Evolutionary conservation across 37 sponge, comb jelly and placozoan genomes (phyloP), one percentile per base, ranked within the genome.

Genomic region (Aphrocallistes beatrix): DNA sequence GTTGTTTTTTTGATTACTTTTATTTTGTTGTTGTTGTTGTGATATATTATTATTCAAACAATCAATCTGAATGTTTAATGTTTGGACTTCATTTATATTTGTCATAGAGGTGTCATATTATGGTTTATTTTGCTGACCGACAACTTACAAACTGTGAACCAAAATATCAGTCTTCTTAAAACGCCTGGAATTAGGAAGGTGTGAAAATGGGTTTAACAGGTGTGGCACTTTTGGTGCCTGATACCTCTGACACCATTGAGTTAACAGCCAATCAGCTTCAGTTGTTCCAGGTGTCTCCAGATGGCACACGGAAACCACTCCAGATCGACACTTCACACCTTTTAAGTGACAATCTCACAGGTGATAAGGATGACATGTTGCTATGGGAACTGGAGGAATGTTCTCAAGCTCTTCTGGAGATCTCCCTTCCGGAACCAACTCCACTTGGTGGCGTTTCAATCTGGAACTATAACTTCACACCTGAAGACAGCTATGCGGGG

Each of bases 391-490:
- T 89, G 39, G 49, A 37, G 17, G 81, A 81, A 1, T 82, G 86
- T 17, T 37, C 16, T 37, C 38, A 81, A 23, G 16, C 84, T 42
- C 45, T 87, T 23, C 51, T 94, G 40, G 86, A 86, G 13, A 36
- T 94, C 39, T 86, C 86, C 69, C 85, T 94, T 38, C 82, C 83
- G 50, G 16, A 39, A 10, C 86, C 84, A 19, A 48, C 84, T 36
- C 51, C 51, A 3, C 23, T 94, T 36, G 34, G 38, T 9, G 92
- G 92, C 6, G 21, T 94, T 36, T 39, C 84, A 82, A 48, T 97
- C 23, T 97, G 93, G 95, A 97, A 97, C 86, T 97, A 94, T 88
- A 96, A 96, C 84, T 88, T 89, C 36, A 87, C 91, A 25, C 84
- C 87, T n/a, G 97, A 96, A 49, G 97, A 96, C 85, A 91, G 91